These are phyloP conservation scores for Dendroctonus ponderosae DNA, from an alignment of 1,140 invertebrate species.

Conservation along the genomic window DNA sequence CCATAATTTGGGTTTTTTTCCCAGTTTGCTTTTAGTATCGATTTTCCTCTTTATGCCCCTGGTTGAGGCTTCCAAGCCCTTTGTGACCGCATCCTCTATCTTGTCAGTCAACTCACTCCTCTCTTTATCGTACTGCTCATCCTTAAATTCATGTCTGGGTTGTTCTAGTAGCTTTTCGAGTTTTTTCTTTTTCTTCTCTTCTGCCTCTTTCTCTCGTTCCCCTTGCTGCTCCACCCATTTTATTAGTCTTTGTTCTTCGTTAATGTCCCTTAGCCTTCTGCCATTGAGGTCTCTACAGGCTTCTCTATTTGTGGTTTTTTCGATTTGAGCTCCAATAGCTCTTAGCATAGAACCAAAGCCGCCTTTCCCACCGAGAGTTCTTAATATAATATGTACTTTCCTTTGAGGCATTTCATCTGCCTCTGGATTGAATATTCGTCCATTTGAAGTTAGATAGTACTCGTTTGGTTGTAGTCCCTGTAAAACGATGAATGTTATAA, in stretches of 20 bases:
- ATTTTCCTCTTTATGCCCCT: conserved; percentile 53
- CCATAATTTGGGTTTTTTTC: conserved; percentile 57
- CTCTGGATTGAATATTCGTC: conserved; percentile 44
- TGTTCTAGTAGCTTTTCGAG: conserved; percentile 71
- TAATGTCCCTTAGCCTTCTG: conserved; percentile 88
- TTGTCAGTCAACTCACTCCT: conserved; percentile 73
- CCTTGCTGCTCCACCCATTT: conserved; percentile 85
- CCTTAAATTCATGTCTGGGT: conserved; percentile 81
- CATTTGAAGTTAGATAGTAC: conserved; percentile 57
- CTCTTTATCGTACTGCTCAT: conserved; percentile 75
- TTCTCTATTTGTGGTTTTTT: conserved; percentile 96
- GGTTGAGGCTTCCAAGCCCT: conserved; percentile 62
- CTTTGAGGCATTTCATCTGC: background rate
- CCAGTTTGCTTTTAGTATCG: conserved; percentile 43
- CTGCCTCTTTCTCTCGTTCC: conserved; percentile 73
- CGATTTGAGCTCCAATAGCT: conserved; percentile 96
- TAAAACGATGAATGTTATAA: conserved; percentile 12
- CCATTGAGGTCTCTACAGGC: conserved; percentile 96
- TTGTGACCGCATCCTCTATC: conserved; percentile 77
- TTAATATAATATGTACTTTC: conserved; percentile 20
- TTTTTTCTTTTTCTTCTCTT: conserved; percentile 74
- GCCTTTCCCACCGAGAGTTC: conserved; percentile 73
- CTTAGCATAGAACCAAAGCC: conserved; percentile 95
- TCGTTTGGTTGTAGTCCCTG: conserved; percentile 45
- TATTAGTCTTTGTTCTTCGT: conserved; percentile 92